Evolutionary conservation across 2,888 invertebrate genomes (phyloP).

Genomic region (Helicoverpa assulta): DNA sequence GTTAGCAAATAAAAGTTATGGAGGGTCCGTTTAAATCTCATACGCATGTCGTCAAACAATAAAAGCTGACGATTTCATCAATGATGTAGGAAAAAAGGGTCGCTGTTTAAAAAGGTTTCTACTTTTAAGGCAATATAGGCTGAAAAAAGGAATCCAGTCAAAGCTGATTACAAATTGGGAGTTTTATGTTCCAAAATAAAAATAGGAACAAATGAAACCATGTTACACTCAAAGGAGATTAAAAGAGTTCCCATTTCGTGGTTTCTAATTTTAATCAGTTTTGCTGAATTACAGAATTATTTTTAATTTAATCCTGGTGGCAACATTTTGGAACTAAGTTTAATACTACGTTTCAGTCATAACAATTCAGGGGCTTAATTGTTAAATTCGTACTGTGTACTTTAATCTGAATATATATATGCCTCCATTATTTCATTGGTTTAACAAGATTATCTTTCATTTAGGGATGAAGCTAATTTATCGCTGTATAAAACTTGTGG

Average conservation of each 20-base stretch:
- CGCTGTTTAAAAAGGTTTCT: conserved; percentile 6
- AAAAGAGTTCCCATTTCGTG: conserved; percentile 17
- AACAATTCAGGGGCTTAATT: conserved; percentile 11
- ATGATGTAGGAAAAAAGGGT: conserved; percentile 14
- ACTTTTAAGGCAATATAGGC: conserved; percentile 12
- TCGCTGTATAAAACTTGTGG: conserved; percentile 3
- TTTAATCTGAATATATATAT: conserved; percentile 24
- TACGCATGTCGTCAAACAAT: conserved; percentile 43
- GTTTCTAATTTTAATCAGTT: conserved; percentile 27
- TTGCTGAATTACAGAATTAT: neutral
- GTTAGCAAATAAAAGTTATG: conserved; percentile 50
- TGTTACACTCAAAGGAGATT: neutral
- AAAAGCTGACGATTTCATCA: conserved; percentile 34
- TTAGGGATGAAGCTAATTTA: conserved; percentile 24
- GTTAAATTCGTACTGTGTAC: conserved; percentile 10
- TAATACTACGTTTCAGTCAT: conserved; percentile 13
- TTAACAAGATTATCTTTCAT: conserved; percentile 35
- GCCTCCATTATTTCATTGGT: conserved; percentile 19
- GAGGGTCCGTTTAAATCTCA: conserved; percentile 30
- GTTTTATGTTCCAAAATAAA: conserved; percentile 3
- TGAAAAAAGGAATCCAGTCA: conserved; percentile 3
- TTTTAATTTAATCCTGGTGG: neutral
- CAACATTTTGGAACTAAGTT: conserved; percentile 13
- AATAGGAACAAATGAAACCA: conserved; percentile 17
- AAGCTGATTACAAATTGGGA: conserved; percentile 28